Base-by-base conservation (phyloP, 2,113 vertebrate species). In the Ahaetulla prasina region DNA sequence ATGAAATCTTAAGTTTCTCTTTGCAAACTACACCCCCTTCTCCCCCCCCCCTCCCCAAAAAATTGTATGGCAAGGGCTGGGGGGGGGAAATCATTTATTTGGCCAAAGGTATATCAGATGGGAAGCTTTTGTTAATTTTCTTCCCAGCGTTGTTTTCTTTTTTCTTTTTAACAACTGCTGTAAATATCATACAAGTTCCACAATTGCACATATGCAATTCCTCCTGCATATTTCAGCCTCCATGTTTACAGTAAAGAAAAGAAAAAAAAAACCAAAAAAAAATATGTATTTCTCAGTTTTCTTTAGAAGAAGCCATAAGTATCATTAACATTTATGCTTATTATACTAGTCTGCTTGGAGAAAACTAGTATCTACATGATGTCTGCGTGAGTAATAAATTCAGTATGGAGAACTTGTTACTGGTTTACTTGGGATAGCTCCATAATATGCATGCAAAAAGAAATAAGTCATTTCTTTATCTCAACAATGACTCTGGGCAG, bases 51-150 rank as follows among this genome's bases (percentile, higher is more conserved):
- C 0, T 3, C 27, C 27, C 27, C 2, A 60, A 93, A 95, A 92
- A 85, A 43, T 53, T 14, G 92, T 93, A n/a, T n/a, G 84, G 90
- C 90, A 87, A 3, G 4, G 16, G 52, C 55, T 80, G 87, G 74
- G 4, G 52, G 1, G 87, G 74, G 50, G 92, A 84, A 91, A 91
- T 84, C 89, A 84, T 45, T 53, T 89, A 49, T 87, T 47, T 89
- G 93, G 80, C 86, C 94, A 89, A 85, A 89, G 86, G 84, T 94
- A 47, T 0, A 0, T 27, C 91, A 93, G 80, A 85, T 30, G 50
- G 25, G 85, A 39, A 87, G 90, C 60, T 84, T 92, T 89, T 93
- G 54, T 16, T 94, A 3, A 1, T 92, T 95, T 52, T 86, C 85
- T 43, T 89, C 88, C 93, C 87, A 30, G 0, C 18, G 43, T 2